Evolutionary conservation across 2,888 invertebrate genomes (phyloP).

Genomic region (Drosophila setosimentum): DNA sequence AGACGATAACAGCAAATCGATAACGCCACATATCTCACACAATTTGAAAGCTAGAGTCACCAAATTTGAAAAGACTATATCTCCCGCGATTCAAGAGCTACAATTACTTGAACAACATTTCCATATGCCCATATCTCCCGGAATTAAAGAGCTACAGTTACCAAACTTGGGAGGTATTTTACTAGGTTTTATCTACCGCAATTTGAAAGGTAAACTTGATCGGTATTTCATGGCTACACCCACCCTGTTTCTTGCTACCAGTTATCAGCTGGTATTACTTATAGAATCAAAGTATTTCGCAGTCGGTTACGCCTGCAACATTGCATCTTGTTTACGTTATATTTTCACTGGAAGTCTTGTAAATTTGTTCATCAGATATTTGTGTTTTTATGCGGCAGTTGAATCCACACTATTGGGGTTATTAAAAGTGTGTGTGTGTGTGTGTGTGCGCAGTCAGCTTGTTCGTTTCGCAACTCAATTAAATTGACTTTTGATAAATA

Average conservation of each 20-base stretch:
- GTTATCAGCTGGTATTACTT: background rate
- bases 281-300: background rate
- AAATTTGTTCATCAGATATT: constrained; percentile 23
- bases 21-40: background rate
- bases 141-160: too few relatives aligned
- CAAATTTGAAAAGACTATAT: background rate
- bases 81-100: background rate
- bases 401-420: background rate
- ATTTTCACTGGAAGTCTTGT: constrained; percentile 24
- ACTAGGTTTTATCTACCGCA: too few relatives aligned
- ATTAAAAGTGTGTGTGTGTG: background rate
- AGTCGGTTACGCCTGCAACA: background rate
- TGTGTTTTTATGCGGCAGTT: background rate
- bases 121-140: too few relatives aligned
- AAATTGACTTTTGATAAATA: constrained; percentile 63
- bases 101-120: too few relatives aligned
- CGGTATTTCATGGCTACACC: too few relatives aligned
- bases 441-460: background rate
- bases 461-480: constrained; percentile 54
- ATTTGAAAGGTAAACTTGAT: too few relatives aligned
- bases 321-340: constrained; percentile 9
- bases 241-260: too few relatives aligned
- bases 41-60: background rate
- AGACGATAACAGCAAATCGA: background rate
- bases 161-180: too few relatives aligned